Evolutionary conservation across 2,888 invertebrate species (phyloP), one percentile per base, ranked within the genome.

Genomic region (Atherix ibis): DNA sequence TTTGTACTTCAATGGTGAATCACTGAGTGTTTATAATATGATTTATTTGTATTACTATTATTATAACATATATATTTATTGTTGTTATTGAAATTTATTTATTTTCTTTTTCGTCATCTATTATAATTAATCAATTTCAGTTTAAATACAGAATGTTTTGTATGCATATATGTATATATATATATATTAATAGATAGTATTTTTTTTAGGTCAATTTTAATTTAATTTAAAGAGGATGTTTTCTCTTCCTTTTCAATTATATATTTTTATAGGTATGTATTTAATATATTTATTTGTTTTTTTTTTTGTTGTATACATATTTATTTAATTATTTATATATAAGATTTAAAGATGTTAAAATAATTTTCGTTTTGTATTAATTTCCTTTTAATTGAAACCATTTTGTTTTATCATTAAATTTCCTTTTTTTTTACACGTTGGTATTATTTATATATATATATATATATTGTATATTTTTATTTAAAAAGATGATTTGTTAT

Each of bases 1-100:
- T 61, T 61, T 61, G 59, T 61, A 60, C 61, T 61, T 56, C 51
- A 54, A 57, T 56, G 61, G 61, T 60, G 58, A 54, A 58, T 61
- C 61, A 61, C 60, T 60, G 60, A 59, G 56, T 54, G 39, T 29
- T 31, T 31, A 27, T 27, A 32, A 32, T 32, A 17, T 33, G n/a
- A n/a, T n/a, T n/a, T n/a, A n/a, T n/a, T n/a, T 36, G 29, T 35
- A 28, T 35, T 27, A 26, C 32, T 35, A 28, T 35, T 39, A n/a
- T n/a, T n/a, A n/a, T n/a, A n/a, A n/a, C n/a, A n/a, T n/a, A n/a
- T n/a, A n/a, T n/a, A n/a, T n/a, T n/a, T n/a, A n/a, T n/a, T n/a
- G n/a, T n/a, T 28, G 27, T 34, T 28, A 15, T 34, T 34, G 29
- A 37, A 32, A 32, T 35, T 32, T 18, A n/a, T 28, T 35, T 35